Evolutionary conservation across 30 jellyfish, hydroid and myxozoan species (phyloP).

Genomic region (Phacellophora camtschatica): DNA sequence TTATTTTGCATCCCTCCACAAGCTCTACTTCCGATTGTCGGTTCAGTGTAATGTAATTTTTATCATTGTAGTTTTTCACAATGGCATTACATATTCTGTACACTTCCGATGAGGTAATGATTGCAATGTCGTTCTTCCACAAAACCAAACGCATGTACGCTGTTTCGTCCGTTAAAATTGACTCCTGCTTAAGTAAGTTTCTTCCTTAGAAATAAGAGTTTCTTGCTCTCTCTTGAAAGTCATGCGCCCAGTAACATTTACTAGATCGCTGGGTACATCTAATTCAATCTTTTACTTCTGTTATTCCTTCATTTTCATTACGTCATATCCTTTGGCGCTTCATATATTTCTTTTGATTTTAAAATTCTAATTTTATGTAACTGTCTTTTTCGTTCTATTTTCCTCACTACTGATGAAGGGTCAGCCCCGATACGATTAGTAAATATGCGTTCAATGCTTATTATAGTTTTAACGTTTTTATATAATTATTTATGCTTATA

Average conservation of each 20-base stretch:
- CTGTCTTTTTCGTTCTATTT: no score
- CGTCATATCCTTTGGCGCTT: not conserved
- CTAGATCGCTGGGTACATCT: not conserved
- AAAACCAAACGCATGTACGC: not conserved
- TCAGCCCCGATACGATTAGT: no score
- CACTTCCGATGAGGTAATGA: not conserved
- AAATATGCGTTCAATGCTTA: no score
- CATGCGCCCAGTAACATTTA: not conserved
- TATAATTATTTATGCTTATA: no score
- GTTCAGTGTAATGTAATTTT: not conserved
- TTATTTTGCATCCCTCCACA: not conserved
- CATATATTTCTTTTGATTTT: no score
- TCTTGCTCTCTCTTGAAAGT: not conserved
- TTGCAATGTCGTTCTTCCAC: not conserved
- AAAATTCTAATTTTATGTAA: no score
- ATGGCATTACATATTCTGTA: not conserved
- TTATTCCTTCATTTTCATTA: not conserved
- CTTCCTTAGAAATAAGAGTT: not conserved
- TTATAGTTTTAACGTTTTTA: no score
- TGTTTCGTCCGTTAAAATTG: not conserved
- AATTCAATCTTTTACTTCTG: no score
- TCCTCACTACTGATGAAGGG: no score
- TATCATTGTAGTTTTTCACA: not conserved
- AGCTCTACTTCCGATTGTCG: not conserved
- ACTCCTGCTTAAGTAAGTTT: not conserved